A percentile compares a stretch with the other conserved stretches of the same genome.
Evolutionary conservation across 2,113 vertebrate genomes (phyloP).

Genomic region (Eidolon helvum): DNA sequence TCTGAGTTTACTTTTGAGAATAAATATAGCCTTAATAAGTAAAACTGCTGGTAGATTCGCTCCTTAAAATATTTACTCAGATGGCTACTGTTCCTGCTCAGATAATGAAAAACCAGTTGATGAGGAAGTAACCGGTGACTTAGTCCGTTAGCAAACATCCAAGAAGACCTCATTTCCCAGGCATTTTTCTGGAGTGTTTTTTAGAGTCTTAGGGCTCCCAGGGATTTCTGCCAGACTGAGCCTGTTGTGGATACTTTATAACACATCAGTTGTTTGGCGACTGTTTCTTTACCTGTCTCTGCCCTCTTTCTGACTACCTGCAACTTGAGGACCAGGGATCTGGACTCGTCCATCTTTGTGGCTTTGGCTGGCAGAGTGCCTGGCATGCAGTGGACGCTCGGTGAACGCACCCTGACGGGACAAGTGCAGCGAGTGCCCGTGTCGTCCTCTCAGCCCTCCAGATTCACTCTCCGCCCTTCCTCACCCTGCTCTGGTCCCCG

Average conservation of each 20-base stretch:
- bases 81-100: not conserved
- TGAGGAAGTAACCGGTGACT: too few relatives aligned
- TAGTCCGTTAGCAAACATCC: not conserved
- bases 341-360: not conserved
- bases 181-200: not conserved
- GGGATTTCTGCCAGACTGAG: not conserved
- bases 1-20: not conserved
- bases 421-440: not conserved
- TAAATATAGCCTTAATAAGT: not conserved
- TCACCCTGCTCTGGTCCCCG: not conserved
- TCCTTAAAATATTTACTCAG: not conserved
- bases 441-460: not conserved
- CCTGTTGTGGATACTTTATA: rapidly evolving
- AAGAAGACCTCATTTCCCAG: not conserved
- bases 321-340: not conserved
- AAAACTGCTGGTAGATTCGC: not conserved
- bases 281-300: not conserved
- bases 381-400: not conserved
- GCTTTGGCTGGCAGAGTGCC: not conserved
- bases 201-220: not conserved
- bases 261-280: not conserved
- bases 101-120: not conserved
- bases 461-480: not conserved
- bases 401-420: not conserved
- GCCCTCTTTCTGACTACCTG: not conserved